Base-by-base conservation (phyloP, 2,888 invertebrate genomes). In the Agonum fuliginosum region DNA sequence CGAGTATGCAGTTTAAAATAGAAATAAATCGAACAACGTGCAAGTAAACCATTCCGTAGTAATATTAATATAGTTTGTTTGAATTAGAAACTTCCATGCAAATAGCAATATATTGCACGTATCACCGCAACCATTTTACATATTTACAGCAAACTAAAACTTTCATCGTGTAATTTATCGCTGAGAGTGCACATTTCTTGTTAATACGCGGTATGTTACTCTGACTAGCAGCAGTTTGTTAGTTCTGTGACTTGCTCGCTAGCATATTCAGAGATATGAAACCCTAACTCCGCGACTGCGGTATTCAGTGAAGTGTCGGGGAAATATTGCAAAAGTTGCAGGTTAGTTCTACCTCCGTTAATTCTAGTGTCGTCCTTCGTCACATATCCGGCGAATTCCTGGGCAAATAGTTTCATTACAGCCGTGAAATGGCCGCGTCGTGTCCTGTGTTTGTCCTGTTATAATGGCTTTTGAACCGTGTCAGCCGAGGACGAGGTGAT, bases 271-370 rank as follows among this genome's bases (percentile, higher is more conserved):
- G n/a, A 54, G n/a, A 54, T 54, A 54, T 54, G 54, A 54, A 54
- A 22, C 54, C 20, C n/a, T 54, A 5, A 17, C 17, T 10, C 8
- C 12, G 17, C 37, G 30, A 14, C 4, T 30, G 24, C 30, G 54
- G 20, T 6, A 20, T 58, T 8, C 8, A 20, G n/a, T 19, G 22
- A 10, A 24, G 12, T 62, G 24, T 62, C 62, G 27, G 17, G 14
- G 62, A 62, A 62, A 65, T 65, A 65, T 65, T 65, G 37, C 65
- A 65, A 65, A 65, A 65, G 65, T 65, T 65, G 6, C 65, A 65
- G 65, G 65, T 65, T 65, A 34, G 34, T 37, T 30, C 3, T 17
- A 14, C 14, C 8, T 24, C 12, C 54, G 20, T 62, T 27, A 17
- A 62, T 62, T 34, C 30, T n/a, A 37, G 65, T 65, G 65, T 30